Conservation (phyloP, 2,888 invertebrate genomes). For the Trissolcus japonicus region DNA sequence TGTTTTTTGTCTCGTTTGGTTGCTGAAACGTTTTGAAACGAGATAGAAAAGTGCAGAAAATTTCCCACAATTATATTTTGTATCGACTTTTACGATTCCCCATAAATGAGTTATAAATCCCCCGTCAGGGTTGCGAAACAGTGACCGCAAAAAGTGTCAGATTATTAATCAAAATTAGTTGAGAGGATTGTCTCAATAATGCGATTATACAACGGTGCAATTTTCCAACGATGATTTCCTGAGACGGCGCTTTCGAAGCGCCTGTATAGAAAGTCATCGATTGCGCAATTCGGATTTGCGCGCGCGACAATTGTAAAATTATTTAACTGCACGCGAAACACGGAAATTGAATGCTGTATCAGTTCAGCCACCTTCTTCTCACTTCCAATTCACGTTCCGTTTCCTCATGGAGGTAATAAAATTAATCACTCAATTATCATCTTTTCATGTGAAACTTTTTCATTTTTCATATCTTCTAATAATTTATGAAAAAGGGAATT, state of each 20-base stretch:
- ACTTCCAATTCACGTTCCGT: neutral
- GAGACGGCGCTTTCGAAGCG: conserved; percentile 19
- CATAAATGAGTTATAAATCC: conserved; percentile 17
- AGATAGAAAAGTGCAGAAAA: neutral
- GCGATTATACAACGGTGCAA: conserved; percentile 35
- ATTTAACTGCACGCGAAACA: conserved; percentile 39
- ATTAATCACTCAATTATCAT: no score
- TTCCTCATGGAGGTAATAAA: no score
- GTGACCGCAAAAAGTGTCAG: conserved; percentile 13
- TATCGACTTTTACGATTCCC: conserved; percentile 6
- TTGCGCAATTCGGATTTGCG: conserved; percentile 32
- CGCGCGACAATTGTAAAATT: conserved; percentile 46
- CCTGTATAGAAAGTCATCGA: conserved; percentile 51
- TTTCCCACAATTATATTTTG: conserved; percentile 14
- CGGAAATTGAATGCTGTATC: conserved; percentile 35
- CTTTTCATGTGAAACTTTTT: no score
- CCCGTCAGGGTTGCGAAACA: neutral
- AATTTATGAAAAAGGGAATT: no score
- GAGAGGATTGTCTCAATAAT: conserved; percentile 13
- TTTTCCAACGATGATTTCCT: conserved; percentile 30
- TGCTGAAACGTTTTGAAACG: neutral
- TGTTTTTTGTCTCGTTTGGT: no score
- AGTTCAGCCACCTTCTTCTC: neutral
- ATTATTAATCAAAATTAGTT: conserved; percentile 18
- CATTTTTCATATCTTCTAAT: no score